Conservation (phyloP, 2,113 vertebrate genomes). For the Equus quagga region DNA sequence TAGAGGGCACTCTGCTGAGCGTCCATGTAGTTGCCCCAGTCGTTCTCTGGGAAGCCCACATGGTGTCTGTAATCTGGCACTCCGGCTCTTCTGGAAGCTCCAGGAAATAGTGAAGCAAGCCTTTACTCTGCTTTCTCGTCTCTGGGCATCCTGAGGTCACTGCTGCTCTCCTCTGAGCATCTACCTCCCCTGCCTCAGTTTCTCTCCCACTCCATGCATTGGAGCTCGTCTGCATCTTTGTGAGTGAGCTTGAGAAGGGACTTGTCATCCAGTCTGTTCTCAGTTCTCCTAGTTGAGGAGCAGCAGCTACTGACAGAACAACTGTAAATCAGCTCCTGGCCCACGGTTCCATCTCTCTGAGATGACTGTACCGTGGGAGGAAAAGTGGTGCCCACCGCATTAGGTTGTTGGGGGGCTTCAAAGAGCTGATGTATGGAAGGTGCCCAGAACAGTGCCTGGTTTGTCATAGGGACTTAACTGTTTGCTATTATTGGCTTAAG, state of each 20-base stretch:
- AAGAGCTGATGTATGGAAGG: not conserved
- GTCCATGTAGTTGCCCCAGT: rapidly evolving
- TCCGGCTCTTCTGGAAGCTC: not conserved
- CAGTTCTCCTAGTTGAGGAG: not conserved
- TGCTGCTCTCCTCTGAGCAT: not conserved
- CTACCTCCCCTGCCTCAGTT: not conserved
- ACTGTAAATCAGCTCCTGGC: no score
- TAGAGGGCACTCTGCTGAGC: no score
- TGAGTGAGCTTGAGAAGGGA: not conserved
- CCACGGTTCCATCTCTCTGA: not conserved
- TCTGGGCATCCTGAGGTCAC: not conserved
- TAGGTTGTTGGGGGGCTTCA: not conserved
- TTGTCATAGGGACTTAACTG: not conserved
- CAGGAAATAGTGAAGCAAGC: not conserved
- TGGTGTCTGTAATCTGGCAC: not conserved
- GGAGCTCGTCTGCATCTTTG: not conserved
- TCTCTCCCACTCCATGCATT: not conserved
- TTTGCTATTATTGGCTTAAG: not conserved
- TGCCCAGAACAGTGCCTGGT: not conserved
- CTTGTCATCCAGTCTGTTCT: not conserved
- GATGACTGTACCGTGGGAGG: no score
- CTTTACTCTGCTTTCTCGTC: not conserved
- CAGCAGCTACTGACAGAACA: not conserved
- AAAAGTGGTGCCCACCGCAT: not conserved
- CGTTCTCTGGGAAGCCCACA: not conserved